A percentile compares a stretch with the other conserved stretches of the same genome.
These are phyloP conservation scores for Montifringilla adamsi DNA, from an alignment of 2,113 vertebrate species.

Conservation along the genomic window DNA sequence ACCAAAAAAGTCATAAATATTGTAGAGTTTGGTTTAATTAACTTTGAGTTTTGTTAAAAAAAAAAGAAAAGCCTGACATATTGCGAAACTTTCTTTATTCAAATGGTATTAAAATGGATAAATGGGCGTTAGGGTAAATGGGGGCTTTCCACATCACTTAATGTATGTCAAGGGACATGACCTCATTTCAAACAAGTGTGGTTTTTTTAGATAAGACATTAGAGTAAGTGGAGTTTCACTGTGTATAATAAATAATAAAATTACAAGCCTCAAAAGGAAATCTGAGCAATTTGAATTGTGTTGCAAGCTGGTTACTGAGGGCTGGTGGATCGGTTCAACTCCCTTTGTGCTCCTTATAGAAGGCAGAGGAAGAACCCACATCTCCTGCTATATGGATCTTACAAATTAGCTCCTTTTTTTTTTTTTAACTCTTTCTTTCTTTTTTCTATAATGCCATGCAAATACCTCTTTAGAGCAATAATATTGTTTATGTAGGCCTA, in stretches of 20 bases:
- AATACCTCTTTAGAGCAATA: background rate
- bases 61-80: background rate
- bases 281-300: background rate
- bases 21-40: conserved; percentile 62
- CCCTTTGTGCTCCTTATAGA: background rate
- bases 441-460: background rate
- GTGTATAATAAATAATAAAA: conserved; percentile 37
- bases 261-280: background rate
- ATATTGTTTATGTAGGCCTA: background rate
- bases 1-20: conserved; percentile 46
- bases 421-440: background rate
- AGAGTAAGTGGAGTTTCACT: conserved; percentile 4
- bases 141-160: conserved; percentile 19
- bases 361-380: background rate
- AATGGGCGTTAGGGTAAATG: background rate
- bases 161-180: conserved; percentile 19
- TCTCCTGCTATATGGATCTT: background rate
- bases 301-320: background rate
- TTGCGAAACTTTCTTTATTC: conserved; percentile 26
- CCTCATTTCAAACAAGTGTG: conserved; percentile 39
- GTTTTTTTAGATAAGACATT: background rate
- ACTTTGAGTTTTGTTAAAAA: conserved; percentile 8
- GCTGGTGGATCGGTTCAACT: background rate
- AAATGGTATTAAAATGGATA: conserved; percentile 19
- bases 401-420: background rate